Percentiles rank a stretch among this genome's conserved stretches.
Conservation (phyloP, 1,140 invertebrate species). For the Gyrodactylus salaris region DNA sequence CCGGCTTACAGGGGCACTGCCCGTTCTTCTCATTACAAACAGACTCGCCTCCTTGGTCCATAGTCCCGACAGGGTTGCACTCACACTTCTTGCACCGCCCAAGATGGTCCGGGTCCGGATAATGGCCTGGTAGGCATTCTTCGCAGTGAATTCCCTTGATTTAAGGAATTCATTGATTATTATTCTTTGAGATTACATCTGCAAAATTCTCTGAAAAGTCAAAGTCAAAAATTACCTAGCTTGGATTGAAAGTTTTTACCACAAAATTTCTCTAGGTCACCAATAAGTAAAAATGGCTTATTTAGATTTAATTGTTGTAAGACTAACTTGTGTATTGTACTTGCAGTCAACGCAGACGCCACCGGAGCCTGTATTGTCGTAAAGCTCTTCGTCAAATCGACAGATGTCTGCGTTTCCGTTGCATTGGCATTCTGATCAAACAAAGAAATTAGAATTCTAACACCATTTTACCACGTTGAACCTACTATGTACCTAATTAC, state of each 20-base stretch:
- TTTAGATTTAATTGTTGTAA: too few relatives aligned
- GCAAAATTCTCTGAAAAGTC: too few relatives aligned
- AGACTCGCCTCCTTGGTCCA: constrained; percentile 28
- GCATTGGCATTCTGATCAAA: constrained; percentile 54
- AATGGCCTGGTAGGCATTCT: constrained; percentile 37
- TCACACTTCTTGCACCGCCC: constrained; percentile 33
- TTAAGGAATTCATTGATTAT: too few relatives aligned
- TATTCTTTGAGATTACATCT: too few relatives aligned
- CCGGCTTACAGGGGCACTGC: constrained; percentile 4
- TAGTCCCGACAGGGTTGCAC: constrained; percentile 84
- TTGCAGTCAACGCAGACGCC: constrained; percentile 75
- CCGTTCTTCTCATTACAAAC: not conserved
- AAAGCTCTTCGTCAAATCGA: constrained; percentile 66
- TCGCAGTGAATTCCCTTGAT: constrained; percentile 57
- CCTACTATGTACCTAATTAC: too few relatives aligned
- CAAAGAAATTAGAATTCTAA: too few relatives aligned
- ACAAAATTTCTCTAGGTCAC: too few relatives aligned
- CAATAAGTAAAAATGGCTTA: too few relatives aligned
- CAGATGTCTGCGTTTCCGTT: constrained; percentile 69
- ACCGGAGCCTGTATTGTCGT: constrained; percentile 45
- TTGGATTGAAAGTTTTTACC: too few relatives aligned
- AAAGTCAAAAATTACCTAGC: too few relatives aligned
- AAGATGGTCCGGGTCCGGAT: constrained; percentile 56
- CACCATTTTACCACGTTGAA: too few relatives aligned
- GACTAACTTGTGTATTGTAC: constrained; percentile 35